Conservation (phyloP, 2,888 invertebrate species). For the Tortrix viridana region DNA sequence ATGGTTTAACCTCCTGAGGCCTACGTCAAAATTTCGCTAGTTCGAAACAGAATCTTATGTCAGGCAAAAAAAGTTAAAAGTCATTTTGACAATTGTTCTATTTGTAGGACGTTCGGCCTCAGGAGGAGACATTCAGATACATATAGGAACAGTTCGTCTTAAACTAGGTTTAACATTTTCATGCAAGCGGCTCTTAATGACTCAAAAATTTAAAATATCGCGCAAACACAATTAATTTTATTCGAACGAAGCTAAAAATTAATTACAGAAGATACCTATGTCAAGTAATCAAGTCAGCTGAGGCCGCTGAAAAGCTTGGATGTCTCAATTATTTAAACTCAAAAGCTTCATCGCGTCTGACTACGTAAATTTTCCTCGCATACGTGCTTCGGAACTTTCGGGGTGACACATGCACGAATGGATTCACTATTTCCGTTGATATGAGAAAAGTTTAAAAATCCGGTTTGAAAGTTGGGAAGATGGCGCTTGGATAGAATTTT, state of each 20-base stretch:
- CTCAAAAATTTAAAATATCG: too few species aligned
- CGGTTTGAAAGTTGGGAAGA: constrained; percentile 3
- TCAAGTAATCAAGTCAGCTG: background rate
- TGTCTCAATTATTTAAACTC: constrained; percentile 2
- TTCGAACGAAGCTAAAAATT: background rate
- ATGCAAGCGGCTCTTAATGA: too few species aligned
- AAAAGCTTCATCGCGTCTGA: background rate
- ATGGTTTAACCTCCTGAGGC: too few species aligned
- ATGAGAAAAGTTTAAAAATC: constrained; percentile 26
- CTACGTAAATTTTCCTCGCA: constrained; percentile 1
- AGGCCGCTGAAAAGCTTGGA: background rate
- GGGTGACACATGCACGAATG: background rate
- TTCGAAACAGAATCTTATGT: too few species aligned
- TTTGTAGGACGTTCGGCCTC: too few species aligned
- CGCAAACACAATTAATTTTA: background rate
- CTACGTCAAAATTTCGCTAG: too few species aligned
- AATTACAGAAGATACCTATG: background rate
- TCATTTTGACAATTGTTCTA: too few species aligned
- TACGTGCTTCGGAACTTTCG: background rate
- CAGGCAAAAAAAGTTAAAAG: too few species aligned
- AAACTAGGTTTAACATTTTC: too few species aligned
- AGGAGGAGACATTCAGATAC: too few species aligned
- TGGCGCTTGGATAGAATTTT: constrained; percentile 7
- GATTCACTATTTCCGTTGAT: constrained; percentile 13
- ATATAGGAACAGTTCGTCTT: too few species aligned